Base-by-base conservation (phyloP, 1,140 invertebrate species). In the Sycobia sp. region DNA sequence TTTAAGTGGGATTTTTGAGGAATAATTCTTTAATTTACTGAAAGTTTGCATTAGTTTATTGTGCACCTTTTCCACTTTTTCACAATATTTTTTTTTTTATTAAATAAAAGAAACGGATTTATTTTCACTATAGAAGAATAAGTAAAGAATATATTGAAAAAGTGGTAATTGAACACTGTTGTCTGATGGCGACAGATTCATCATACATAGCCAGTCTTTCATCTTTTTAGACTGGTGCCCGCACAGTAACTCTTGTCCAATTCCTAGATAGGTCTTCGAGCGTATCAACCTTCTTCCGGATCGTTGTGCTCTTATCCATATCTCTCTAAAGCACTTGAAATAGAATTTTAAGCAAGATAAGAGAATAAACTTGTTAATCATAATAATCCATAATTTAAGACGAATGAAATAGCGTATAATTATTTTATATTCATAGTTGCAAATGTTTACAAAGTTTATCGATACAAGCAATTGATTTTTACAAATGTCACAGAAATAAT, bases 181-280 rank as follows among this genome's bases (percentile, higher is more conserved):
- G n/a, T n/a, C n/a, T n/a, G 10, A 23, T 7, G 20, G 23, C 1
- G 11, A 10, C 41, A 2, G 3, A 27, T 27, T 47, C 18, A 23
- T 44, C 18, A 44, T 10, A 47, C 25, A 71, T 75, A 70, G 77
- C 76, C 76, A 79, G 77, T 80, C 14, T 18, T 69, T 65, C 68
- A 72, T 47, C 56, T 69, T 53, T 64, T 67, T 67, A 39, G 34
- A 73, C 78, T 80, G 78, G 76, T 76, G 76, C 77, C 79, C 78
- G 75, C 77, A 80, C 79, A 80, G 76, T 80, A 77, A 79, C 75
- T 80, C 79, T 80, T 81, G 79, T 80, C 78, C 78, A 81, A 76
- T 80, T 78, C n/a, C 70, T 80, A 79, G 76, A 60, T 77, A 79
- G 69, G 67, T 73, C 71, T 67, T 62, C 11, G 51, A 66, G 23